phyloP scores from a whole-genome alignment of 2,113 vertebrate species.

The Suricata suricatta region DNA sequence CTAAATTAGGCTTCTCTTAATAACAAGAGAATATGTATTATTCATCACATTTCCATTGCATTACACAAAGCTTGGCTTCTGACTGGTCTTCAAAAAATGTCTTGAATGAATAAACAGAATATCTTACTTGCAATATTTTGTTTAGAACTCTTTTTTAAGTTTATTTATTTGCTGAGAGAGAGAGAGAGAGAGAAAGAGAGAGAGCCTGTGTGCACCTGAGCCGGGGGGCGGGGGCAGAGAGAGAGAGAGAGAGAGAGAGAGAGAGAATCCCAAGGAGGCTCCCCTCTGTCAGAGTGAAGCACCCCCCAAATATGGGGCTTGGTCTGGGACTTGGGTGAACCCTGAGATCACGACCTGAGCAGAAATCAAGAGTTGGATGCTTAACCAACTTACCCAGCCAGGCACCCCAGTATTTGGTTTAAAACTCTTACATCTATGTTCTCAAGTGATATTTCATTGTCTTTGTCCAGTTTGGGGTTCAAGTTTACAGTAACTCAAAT shows the following conservation, averaged over 20 bases:
- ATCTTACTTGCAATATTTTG: background rate
- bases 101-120: background rate
- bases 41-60: background rate
- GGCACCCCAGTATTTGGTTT: background rate
- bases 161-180: too few species aligned
- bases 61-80: background rate
- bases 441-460: background rate
- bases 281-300: too few species aligned
- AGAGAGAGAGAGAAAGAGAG: too few species aligned
- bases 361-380: too few species aligned
- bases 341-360: too few species aligned
- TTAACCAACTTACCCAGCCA: too few species aligned
- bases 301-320: too few species aligned
- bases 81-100: background rate
- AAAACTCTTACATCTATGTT: background rate
- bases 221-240: too few species aligned
- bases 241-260: too few species aligned
- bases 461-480: slow-evolving; percentile 2
- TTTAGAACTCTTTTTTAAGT: background rate
- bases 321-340: too few species aligned
- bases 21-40: background rate
- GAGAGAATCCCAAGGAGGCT: too few species aligned
- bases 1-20: background rate
- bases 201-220: too few species aligned
- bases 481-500: background rate